phyloP scores from a whole-genome alignment of 1,140 invertebrate species.

The Saccostrea glomerata region DNA sequence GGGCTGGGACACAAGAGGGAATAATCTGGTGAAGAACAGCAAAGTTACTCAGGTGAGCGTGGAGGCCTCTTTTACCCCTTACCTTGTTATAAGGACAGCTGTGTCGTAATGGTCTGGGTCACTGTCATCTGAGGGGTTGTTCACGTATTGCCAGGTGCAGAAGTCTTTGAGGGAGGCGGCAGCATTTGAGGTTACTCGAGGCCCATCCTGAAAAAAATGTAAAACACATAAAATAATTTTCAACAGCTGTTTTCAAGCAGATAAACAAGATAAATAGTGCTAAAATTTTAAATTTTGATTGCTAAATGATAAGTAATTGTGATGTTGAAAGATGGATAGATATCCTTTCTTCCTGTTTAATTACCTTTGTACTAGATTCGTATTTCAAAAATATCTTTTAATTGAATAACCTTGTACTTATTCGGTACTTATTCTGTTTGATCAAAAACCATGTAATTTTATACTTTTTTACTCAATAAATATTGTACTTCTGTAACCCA shows the following conservation, averaged over 20 bases:
- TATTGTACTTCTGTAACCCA: background rate
- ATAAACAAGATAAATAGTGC: background rate
- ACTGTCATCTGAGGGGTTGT: slow-evolving; percentile 87
- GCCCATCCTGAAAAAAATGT: slow-evolving; percentile 78
- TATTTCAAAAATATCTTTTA: background rate
- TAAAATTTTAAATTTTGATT: background rate
- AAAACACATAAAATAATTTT: background rate
- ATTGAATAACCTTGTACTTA: background rate
- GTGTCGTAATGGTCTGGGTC: slow-evolving; percentile 93
- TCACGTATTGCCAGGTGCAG: slow-evolving; percentile 90
- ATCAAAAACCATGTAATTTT: slow-evolving; percentile 23
- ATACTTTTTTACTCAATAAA: slow-evolving; percentile 21
- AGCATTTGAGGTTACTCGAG: slow-evolving; percentile 88
- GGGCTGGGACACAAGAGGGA: too few relatives aligned
- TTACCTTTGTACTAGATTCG: background rate
- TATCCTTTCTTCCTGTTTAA: background rate
- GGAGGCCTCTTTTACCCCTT: slow-evolving; percentile 50
- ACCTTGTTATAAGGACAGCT: slow-evolving; percentile 93
- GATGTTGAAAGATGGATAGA: background rate
- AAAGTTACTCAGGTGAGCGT: too few relatives aligned
- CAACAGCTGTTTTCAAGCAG: background rate
- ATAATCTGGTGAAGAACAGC: too few relatives aligned
- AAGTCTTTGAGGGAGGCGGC: slow-evolving; percentile 90
- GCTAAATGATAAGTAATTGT: background rate
- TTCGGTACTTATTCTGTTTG: background rate